Evolutionary conservation across 2,113 vertebrate genomes (phyloP).

Genomic region (Puffinus mauretanicus): DNA sequence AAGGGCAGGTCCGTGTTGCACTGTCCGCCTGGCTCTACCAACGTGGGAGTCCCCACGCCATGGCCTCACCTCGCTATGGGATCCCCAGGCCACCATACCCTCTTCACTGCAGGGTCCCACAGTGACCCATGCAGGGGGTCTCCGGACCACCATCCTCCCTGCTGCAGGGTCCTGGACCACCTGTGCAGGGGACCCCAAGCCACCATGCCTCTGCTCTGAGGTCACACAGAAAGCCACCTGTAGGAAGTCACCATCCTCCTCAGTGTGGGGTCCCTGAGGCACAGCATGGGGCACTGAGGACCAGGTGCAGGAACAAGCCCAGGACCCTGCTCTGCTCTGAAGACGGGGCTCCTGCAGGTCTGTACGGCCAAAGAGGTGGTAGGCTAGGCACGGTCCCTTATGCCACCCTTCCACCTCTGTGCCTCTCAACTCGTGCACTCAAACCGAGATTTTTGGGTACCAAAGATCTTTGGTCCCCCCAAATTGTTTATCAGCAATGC

Average conservation of each 20-base stretch:
- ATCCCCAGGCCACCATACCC: not conserved
- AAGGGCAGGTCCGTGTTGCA: rapidly evolving
- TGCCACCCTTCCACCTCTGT: not conserved
- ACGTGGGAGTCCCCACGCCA: rapidly evolving
- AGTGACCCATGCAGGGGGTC: not conserved
- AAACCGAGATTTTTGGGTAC: not conserved
- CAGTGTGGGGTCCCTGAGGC: not conserved
- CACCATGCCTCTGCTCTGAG: not conserved
- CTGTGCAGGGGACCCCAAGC: not conserved
- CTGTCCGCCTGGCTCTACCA: rapidly evolving
- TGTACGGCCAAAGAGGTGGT: rapidly evolving
- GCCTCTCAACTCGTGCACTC: rapidly evolving
- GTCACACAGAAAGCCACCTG: not conserved
- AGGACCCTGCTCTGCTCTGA: not conserved
- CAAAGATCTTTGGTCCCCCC: not conserved
- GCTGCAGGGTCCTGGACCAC: not conserved
- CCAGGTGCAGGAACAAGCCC: not conserved
- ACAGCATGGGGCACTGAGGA: not conserved
- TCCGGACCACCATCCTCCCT: not conserved
- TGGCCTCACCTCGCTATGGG: not conserved
- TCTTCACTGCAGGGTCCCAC: not conserved
- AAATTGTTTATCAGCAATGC: not conserved
- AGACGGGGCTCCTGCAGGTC: not conserved
- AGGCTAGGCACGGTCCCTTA: too few relatives aligned
- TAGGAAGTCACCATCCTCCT: not conserved